Percentiles rank a stretch among this genome's conserved stretches.
phyloP scores from a whole-genome alignment of 2,113 vertebrate genomes.

The Alectura lathami region DNA sequence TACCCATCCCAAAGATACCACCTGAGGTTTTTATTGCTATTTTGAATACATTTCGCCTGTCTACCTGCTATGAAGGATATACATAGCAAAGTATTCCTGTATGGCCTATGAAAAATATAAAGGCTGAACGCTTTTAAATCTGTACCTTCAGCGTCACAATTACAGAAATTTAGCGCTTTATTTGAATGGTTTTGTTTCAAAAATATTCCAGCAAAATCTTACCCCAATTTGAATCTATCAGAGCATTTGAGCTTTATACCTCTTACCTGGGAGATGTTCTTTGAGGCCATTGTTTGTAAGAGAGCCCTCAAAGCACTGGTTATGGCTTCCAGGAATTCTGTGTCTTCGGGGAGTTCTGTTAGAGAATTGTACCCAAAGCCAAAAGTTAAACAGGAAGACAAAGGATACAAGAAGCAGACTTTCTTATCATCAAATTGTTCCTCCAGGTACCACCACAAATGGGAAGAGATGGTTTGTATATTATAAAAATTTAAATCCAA shows the following conservation, averaged over 20 bases:
- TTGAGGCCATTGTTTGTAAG: conserved; percentile 91
- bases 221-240: not conserved
- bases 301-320: conserved; percentile 92
- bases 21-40: not conserved
- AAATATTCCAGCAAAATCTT: not conserved
- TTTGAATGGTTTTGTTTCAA: not conserved
- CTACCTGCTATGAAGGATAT: not conserved
- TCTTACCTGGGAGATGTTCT: conserved; percentile 91
- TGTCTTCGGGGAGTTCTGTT: conserved; percentile 85
- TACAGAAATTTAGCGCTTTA: not conserved
- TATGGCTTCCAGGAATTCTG: conserved; percentile 93
- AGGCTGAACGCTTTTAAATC: not conserved
- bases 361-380: conserved; percentile 54
- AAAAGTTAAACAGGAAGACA: conserved; percentile 5
- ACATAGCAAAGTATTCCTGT: not conserved
- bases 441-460: not conserved
- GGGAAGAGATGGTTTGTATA: not conserved
- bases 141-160: not conserved
- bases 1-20: not conserved
- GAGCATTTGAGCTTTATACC: conserved; percentile 13
- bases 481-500: not conserved
- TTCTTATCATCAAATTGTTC: not conserved
- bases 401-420: not conserved
- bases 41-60: not conserved
- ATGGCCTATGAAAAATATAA: not conserved